Evolutionary conservation across 2,888 invertebrate species (phyloP).

Genomic region (Stenoptilia bipunctidactyla): DNA sequence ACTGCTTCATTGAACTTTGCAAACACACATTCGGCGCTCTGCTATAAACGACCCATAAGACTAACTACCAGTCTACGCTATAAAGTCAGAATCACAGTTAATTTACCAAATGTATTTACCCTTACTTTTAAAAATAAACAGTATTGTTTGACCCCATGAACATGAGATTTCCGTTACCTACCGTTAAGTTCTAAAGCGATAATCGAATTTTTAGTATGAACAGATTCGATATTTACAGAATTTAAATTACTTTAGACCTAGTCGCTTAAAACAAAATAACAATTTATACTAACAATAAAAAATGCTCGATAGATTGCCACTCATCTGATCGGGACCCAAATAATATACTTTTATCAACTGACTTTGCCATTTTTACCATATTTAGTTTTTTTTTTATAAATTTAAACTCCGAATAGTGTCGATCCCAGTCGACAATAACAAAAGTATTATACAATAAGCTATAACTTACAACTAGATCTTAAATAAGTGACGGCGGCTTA

Average conservation of each 20-base stretch:
- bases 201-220: slow-evolving; percentile 56
- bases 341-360: slow-evolving; percentile 59
- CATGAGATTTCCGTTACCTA: slow-evolving; percentile 57
- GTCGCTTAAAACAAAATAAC: slow-evolving; percentile 69
- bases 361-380: slow-evolving; percentile 50
- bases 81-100: slow-evolving; percentile 72
- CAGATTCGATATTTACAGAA: slow-evolving; percentile 63
- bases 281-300: slow-evolving; percentile 69
- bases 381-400: slow-evolving; percentile 40
- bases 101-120: slow-evolving; percentile 64
- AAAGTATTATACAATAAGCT: slow-evolving; percentile 64
- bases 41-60: slow-evolving; percentile 23
- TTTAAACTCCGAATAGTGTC: slow-evolving; percentile 67
- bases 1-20: neutral
- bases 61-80: slow-evolving; percentile 61
- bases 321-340: slow-evolving; percentile 59
- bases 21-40: neutral
- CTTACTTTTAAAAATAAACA: slow-evolving; percentile 45
- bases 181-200: slow-evolving; percentile 55
- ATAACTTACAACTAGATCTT: slow-evolving; percentile 54
- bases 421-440: slow-evolving; percentile 67
- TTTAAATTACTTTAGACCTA: slow-evolving; percentile 66
- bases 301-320: slow-evolving; percentile 67
- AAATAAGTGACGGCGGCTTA: slow-evolving; percentile 50
- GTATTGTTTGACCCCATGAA: slow-evolving; percentile 58